These are phyloP conservation scores for Cordylochernes scorpioides DNA, from an alignment of 2,888 invertebrate species.

Conservation along the genomic window DNA sequence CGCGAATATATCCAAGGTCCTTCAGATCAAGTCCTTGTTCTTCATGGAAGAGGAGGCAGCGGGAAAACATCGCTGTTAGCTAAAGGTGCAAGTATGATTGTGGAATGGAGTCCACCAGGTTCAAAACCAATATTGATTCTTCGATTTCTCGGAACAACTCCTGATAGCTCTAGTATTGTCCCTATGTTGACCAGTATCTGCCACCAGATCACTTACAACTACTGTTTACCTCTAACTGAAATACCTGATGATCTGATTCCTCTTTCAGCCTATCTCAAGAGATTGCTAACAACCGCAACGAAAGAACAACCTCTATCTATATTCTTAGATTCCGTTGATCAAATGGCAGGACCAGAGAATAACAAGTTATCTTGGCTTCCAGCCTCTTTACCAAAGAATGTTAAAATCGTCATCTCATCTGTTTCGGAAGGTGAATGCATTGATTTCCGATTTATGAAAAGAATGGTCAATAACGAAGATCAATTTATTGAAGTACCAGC, in stretches of 20 bases:
- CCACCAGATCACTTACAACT: constrained; percentile 79
- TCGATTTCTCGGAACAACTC: constrained; percentile 81
- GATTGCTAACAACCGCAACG: constrained; percentile 53
- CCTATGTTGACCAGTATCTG: constrained; percentile 83
- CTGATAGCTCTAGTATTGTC: constrained; percentile 77
- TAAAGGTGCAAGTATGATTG: constrained; percentile 57
- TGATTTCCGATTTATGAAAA: constrained; percentile 53
- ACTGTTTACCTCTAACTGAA: constrained; percentile 62
- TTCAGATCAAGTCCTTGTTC: constrained; percentile 59
- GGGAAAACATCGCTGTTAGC: constrained; percentile 88
- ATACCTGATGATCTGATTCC: constrained; percentile 90
- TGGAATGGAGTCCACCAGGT: constrained; percentile 24
- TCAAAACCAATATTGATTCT: constrained; percentile 59
- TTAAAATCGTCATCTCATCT: constrained; percentile 76
- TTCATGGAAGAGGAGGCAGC: constrained; percentile 87
- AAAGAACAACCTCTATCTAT: constrained; percentile 58
- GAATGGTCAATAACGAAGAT: constrained; percentile 65
- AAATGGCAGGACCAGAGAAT: constrained; percentile 73
- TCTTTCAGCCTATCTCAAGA: constrained; percentile 80
- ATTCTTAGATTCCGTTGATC: constrained; percentile 86
- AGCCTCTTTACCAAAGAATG: constrained; percentile 55
- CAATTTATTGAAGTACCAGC: constrained; percentile 54
- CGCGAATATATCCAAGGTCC: constrained; percentile 48
- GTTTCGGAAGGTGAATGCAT: constrained; percentile 62
- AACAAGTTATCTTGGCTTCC: constrained; percentile 92